Evolutionary conservation across 2,113 vertebrate species (phyloP).

Genomic region (Procapra przewalskii): DNA sequence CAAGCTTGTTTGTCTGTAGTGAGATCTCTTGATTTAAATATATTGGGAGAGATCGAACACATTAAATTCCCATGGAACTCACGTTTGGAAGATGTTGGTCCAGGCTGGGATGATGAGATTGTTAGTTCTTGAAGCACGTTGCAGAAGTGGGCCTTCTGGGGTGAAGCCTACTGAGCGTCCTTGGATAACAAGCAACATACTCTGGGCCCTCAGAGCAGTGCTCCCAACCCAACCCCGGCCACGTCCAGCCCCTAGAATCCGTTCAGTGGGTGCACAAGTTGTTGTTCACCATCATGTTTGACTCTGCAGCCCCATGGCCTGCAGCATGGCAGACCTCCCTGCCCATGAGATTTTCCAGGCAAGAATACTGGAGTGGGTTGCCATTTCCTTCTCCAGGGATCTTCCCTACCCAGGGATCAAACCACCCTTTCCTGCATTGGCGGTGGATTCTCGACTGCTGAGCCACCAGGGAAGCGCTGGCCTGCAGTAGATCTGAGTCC

Average conservation of each 20-base stretch:
- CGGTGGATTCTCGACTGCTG: neutral
- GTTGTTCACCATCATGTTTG: neutral
- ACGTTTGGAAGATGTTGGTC: neutral
- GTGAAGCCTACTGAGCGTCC: rapidly evolving
- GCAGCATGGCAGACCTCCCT: neutral
- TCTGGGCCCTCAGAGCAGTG: neutral
- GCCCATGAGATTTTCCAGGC: neutral
- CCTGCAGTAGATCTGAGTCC: neutral
- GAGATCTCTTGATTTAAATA: neutral
- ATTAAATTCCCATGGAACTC: neutral
- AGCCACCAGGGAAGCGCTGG: neutral
- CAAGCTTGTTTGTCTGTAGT: neutral
- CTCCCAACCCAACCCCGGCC: rapidly evolving
- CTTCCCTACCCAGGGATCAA: neutral
- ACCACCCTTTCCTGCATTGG: neutral
- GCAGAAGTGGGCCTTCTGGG: neutral
- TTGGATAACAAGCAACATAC: rapidly evolving
- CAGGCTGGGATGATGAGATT: neutral
- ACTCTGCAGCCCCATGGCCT: neutral
- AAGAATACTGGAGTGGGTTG: neutral
- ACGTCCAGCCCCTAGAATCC: neutral
- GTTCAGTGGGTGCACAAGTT: neutral
- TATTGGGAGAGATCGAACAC: rapidly evolving
- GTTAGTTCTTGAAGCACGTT: neutral
- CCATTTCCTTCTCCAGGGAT: neutral